Conservation (phyloP, 2,888 invertebrate species). For the Gonocerus acuteangulatus region DNA sequence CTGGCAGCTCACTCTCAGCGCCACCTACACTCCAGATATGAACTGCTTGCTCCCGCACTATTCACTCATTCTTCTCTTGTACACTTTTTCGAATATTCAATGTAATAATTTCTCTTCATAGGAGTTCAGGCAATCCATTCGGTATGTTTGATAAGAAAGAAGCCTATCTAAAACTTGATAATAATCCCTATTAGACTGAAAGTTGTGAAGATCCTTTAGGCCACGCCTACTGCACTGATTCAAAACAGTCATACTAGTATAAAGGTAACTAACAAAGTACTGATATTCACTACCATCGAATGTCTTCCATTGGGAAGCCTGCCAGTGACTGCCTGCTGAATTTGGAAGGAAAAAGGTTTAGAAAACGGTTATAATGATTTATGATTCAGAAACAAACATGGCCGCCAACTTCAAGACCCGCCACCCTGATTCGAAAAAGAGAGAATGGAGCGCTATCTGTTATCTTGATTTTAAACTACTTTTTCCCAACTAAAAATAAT, state of each 20-base stretch:
- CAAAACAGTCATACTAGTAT: slow-evolving; percentile 4
- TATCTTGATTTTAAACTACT: neutral
- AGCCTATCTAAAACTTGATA: too few species aligned
- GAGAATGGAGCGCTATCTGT: slow-evolving; percentile 28
- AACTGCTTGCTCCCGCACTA: slow-evolving; percentile 6
- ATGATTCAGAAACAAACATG: slow-evolving; percentile 31
- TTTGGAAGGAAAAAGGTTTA: neutral
- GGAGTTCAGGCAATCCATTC: too few species aligned
- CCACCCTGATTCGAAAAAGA: slow-evolving; percentile 15
- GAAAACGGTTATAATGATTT: slow-evolving; percentile 23
- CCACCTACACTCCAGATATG: slow-evolving; percentile 25
- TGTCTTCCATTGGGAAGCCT: too few species aligned
- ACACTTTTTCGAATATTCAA: too few species aligned
- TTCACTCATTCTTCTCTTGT: neutral
- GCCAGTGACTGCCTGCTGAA: too few species aligned
- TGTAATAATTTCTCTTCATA: too few species aligned
- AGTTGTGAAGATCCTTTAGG: slow-evolving; percentile 22
- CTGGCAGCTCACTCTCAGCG: slow-evolving; percentile 18
- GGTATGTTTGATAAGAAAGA: too few species aligned
- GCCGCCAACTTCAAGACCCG: slow-evolving; percentile 27
- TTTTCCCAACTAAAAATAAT: too few species aligned
- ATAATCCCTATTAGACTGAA: too few species aligned
- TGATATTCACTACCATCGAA: too few species aligned
- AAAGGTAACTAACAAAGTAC: neutral
- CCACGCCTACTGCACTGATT: slow-evolving; percentile 28